Conservation (phyloP, 1,140 invertebrate genomes). For the Drosophila baimaii region DNA sequence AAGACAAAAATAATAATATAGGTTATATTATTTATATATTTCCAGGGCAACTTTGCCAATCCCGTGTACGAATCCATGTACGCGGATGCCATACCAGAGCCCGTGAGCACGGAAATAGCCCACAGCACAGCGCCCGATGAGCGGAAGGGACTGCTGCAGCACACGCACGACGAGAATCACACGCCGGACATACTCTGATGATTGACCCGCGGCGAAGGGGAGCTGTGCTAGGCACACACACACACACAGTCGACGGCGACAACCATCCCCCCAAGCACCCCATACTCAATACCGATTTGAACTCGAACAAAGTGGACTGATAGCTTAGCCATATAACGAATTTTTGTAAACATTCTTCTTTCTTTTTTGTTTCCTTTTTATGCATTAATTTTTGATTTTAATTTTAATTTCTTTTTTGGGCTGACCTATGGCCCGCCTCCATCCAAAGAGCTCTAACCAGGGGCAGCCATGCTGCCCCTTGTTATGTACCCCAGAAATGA, state of each 20-base stretch:
- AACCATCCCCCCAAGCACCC: slow-evolving; percentile 12
- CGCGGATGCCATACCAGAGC: slow-evolving; percentile 84
- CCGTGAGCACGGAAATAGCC: slow-evolving; percentile 63
- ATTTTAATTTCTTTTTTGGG: slow-evolving; percentile 37
- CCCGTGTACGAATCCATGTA: slow-evolving; percentile 94
- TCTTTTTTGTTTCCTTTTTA: slow-evolving; percentile 49
- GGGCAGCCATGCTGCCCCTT: slow-evolving; percentile 54
- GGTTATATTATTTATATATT: not conserved
- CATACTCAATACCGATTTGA: slow-evolving; percentile 69
- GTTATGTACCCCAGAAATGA: slow-evolving; percentile 52
- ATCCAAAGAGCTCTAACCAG: slow-evolving; percentile 70
- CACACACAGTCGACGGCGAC: slow-evolving; percentile 28
- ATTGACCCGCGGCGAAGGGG: slow-evolving; percentile 56
- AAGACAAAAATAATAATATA: not conserved
- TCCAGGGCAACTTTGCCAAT: slow-evolving; percentile 90
- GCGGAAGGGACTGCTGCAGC: slow-evolving; percentile 78
- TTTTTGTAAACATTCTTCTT: slow-evolving; percentile 51
- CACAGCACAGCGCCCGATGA: slow-evolving; percentile 79
- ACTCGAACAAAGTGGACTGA: slow-evolving; percentile 80
- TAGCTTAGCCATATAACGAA: slow-evolving; percentile 81
- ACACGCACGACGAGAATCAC: slow-evolving; percentile 81
- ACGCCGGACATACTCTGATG: slow-evolving; percentile 84
- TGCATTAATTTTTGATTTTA: slow-evolving; percentile 33
- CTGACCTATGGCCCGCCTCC: slow-evolving; percentile 7
- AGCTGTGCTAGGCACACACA: slow-evolving; percentile 75